Conservation (phyloP, 2,797 vertebrate genomes). For the Eulemur mongoz region DNA sequence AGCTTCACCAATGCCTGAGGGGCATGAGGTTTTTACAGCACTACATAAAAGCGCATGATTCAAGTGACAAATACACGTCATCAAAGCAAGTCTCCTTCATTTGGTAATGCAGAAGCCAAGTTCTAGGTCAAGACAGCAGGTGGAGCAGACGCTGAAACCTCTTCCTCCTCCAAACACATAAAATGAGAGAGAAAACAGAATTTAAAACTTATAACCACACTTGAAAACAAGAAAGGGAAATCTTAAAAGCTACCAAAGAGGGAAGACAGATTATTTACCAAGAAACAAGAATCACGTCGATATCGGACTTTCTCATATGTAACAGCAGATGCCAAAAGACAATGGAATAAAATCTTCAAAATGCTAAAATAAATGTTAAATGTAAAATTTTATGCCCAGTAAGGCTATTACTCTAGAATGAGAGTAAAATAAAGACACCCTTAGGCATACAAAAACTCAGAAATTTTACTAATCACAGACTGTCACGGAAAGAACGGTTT, state of each 20-base stretch:
- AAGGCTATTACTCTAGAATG: background rate
- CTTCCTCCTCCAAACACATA: background rate
- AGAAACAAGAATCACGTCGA: background rate
- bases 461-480: background rate
- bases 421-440: background rate
- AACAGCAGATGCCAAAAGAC: background rate
- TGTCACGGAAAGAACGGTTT: background rate
- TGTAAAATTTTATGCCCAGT: background rate
- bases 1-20: background rate
- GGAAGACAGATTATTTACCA: background rate
- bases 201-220: background rate
- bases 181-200: background rate
- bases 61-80: background rate
- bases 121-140: background rate
- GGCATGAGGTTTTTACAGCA: background rate
- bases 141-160: background rate
- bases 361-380: background rate
- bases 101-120: no score
- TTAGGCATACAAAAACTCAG: background rate
- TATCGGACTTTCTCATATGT: background rate
- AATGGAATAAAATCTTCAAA: background rate
- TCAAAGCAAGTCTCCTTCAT: background rate
- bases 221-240: conserved; percentile 37
- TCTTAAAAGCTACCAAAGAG: background rate
- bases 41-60: background rate